Conservation (phyloP, 2,113 vertebrate species). For the Serranochromis macrocephalus region DNA sequence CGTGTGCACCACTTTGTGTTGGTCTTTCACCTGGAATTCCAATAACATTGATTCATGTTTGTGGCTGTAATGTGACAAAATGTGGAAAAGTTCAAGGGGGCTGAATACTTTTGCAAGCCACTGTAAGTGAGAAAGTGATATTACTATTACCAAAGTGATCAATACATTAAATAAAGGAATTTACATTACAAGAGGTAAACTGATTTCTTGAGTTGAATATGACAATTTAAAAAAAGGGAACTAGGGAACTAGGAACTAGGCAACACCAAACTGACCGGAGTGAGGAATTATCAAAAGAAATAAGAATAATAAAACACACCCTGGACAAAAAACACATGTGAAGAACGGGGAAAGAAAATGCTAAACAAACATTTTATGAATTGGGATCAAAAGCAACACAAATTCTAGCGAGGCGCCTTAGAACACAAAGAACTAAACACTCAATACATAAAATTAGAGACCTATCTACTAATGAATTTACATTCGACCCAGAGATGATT, state of each 20-base stretch:
- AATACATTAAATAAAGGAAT: not conserved
- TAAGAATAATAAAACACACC: not conserved
- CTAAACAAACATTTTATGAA: not conserved
- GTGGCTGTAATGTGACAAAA: too few species aligned
- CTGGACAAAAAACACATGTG: not conserved
- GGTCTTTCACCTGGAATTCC: too few species aligned
- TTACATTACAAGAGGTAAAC: not conserved
- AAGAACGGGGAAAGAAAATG: not conserved
- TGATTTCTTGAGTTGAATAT: not conserved
- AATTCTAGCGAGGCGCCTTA: not conserved
- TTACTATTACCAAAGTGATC: not conserved
- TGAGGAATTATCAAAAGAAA: not conserved
- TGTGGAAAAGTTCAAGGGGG: not conserved
- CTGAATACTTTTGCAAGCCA: fast-evolving
- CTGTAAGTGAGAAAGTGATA: not conserved
- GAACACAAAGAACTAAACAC: not conserved
- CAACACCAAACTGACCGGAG: not conserved
- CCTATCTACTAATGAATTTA: not conserved
- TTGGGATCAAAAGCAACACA: not conserved
- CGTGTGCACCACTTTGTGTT: too few species aligned
- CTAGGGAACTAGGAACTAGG: not conserved
- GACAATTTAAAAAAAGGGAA: not conserved
- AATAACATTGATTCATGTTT: too few species aligned
- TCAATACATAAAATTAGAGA: not conserved
- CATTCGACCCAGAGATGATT: not conserved